These are phyloP conservation scores for Trileptium ribeirensis DNA, from an alignment of 2,888 invertebrate genomes.

Conservation along the genomic window DNA sequence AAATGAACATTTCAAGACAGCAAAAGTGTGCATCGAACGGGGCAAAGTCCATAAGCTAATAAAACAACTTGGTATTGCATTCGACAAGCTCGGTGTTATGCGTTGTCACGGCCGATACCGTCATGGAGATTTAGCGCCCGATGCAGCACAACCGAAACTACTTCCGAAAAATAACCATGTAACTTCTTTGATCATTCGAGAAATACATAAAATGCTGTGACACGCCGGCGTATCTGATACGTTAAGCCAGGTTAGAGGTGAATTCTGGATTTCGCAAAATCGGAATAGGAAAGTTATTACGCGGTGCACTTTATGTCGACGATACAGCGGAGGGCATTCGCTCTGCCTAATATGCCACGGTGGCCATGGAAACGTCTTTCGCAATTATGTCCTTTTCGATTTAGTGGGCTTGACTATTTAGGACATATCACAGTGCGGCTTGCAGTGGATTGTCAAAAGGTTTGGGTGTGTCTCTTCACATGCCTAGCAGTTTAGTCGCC, in stretches of 20 bases:
- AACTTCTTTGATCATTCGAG: not conserved
- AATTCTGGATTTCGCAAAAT: not conserved
- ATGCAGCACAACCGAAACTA: not conserved
- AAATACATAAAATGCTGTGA: not conserved
- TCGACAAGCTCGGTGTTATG: not conserved
- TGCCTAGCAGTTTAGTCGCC: conserved; percentile 40
- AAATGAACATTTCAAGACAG: too few relatives aligned
- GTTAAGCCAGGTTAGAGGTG: not conserved
- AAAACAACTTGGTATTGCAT: not conserved
- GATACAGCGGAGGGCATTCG: not conserved
- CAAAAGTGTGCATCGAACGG: too few relatives aligned
- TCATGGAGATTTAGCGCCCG: not conserved
- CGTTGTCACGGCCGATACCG: conserved; percentile 1
- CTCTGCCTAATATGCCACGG: not conserved
- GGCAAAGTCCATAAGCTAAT: too few relatives aligned
- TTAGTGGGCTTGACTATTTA: conserved; percentile 10
- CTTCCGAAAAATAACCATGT: conserved; percentile 1
- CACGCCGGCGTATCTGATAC: conserved; percentile 12
- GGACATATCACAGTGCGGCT: not conserved
- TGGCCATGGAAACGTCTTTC: not conserved
- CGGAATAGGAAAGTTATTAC: not conserved
- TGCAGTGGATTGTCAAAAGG: conserved; percentile 32
- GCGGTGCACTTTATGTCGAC: not conserved
- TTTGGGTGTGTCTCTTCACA: conserved; percentile 38
- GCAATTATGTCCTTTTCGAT: not conserved